Conservation (phyloP, 1,140 invertebrate species). For the Uloborus diversus region DNA sequence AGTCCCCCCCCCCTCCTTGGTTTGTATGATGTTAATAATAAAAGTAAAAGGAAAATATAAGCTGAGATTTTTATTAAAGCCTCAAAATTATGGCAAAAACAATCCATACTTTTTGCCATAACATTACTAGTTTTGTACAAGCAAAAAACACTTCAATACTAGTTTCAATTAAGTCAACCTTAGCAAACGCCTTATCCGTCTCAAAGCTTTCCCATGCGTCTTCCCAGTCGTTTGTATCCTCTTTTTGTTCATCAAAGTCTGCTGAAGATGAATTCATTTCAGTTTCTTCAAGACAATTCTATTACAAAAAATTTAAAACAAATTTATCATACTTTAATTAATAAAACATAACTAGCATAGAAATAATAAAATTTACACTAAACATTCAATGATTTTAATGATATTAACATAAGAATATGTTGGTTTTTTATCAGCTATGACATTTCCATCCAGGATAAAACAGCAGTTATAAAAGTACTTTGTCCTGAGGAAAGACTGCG, state of each 20-base stretch:
- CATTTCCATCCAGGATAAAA: too few relatives aligned
- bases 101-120: neutral
- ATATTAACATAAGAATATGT: neutral
- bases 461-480: too few relatives aligned
- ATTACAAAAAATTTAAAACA: neutral
- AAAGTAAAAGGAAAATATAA: neutral
- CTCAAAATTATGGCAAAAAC: neutral
- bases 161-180: too few relatives aligned
- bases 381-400: neutral
- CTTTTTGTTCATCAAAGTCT: neutral
- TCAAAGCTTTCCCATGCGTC: slow-evolving; percentile 40
- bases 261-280: neutral
- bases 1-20: neutral
- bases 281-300: neutral
- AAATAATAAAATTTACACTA: neutral
- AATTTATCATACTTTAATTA: neutral
- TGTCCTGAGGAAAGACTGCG: too few relatives aligned
- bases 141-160: neutral
- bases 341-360: neutral
- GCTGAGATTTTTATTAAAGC: neutral
- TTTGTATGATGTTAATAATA: neutral
- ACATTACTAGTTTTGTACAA: neutral
- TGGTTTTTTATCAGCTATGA: too few relatives aligned
- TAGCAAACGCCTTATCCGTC: slow-evolving; percentile 4
- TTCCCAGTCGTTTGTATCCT: slow-evolving; percentile 28